Evolutionary conservation across 2,797 vertebrate species (phyloP), one percentile per base, ranked within the genome.

Genomic region (Sphaeramia orbicularis): DNA sequence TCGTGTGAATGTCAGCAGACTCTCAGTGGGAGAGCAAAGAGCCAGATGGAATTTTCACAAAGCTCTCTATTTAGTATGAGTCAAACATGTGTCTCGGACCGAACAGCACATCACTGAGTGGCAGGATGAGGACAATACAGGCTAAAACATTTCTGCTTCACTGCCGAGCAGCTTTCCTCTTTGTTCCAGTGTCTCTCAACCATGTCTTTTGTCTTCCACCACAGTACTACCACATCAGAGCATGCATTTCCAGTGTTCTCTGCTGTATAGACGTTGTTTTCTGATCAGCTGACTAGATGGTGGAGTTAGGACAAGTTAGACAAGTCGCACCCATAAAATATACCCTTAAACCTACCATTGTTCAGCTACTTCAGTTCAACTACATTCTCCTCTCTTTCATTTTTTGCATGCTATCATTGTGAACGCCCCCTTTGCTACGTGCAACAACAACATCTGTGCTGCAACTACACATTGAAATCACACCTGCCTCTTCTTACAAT

Each of bases 41-140:
- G 60, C 74, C 85, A 80, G 80, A 84, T 78, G 80, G 72, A 80
- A 81, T 66, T 76, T 81, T 76, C 40, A 71, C 74, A 87, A 87
- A 84, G 65, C 65, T 87, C 43, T 84, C 57, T 63, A 70, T 87
- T 83, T 75, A 82, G 75, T 51, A 60, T 21, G 73, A 86, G 73
- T 81, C 77, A 69, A 84, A 84, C 77, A 78, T 80, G 74, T 76
- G 76, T 82, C 65, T 84, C 6, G 21, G 60, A 49, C 57, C 65
- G 61, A 58, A 55, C 60, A 50, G 78, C 52, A 64, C 47, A 57
- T 76, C 68, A 55, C 58, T 37, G 51, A 72, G 62, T 58, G 67
- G 74, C 65, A 70, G 80, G 54, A 74, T 65, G 71, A 73, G 67
- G 78, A 81, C 70, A 68, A 67, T 27, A 47, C 56, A 72, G 64